Conservation (phyloP, 2,797 vertebrate species). For the Jordanella pulchra region DNA sequence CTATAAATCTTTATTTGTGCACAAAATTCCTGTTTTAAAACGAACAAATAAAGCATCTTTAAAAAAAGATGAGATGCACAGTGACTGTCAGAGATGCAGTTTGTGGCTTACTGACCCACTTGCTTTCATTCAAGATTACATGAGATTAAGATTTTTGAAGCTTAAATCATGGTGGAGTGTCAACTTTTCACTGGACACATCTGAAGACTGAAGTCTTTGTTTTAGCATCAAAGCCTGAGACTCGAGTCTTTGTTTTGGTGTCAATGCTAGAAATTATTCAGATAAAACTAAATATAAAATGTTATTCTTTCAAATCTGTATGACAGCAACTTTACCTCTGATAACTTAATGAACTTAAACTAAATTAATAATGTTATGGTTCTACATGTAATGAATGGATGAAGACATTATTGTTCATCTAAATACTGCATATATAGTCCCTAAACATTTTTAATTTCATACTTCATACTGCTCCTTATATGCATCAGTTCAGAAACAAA, state of each 20-base stretch:
- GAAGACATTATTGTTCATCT: constrained; percentile 11
- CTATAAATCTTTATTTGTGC: too few relatives aligned
- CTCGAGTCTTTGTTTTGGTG: not conserved
- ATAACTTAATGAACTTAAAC: not conserved
- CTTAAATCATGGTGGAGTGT: too few relatives aligned
- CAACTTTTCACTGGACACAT: too few relatives aligned
- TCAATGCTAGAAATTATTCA: not conserved
- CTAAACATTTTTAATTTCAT: too few relatives aligned
- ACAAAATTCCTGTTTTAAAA: not conserved
- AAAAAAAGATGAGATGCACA: not conserved
- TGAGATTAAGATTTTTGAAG: too few relatives aligned
- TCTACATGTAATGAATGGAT: constrained; percentile 2
- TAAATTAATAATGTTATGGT: not conserved
- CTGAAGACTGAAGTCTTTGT: not conserved
- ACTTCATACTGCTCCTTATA: constrained; percentile 8
- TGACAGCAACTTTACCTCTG: not conserved
- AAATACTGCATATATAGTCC: not conserved
- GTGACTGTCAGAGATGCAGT: not conserved
- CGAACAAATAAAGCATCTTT: not conserved
- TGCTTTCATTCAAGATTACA: too few relatives aligned
- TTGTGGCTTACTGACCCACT: too few relatives aligned
- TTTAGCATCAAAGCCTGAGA: not conserved
- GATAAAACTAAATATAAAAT: not conserved
- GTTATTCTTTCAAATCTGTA: not conserved
- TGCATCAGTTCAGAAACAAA: constrained; percentile 5